Evolutionary conservation across 2,888 invertebrate genomes (phyloP).

Genomic region (Laspeyria flexula): DNA sequence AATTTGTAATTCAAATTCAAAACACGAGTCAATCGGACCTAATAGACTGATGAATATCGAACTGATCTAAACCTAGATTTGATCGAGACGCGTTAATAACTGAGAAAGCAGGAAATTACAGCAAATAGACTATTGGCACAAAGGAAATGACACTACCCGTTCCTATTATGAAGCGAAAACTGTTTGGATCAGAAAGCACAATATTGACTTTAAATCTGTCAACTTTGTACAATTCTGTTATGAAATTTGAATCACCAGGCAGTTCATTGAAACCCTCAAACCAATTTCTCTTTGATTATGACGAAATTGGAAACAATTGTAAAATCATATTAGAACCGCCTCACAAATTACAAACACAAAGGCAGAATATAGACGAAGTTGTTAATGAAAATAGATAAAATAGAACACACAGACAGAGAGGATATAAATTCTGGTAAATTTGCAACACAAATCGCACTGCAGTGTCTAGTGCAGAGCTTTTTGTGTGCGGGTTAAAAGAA

Average conservation of each 20-base stretch:
- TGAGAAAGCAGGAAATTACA: slow-evolving; percentile 66
- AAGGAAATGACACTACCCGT: slow-evolving; percentile 66
- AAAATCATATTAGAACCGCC: slow-evolving; percentile 15
- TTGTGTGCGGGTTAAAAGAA: slow-evolving; percentile 81
- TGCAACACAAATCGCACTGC: slow-evolving; percentile 85
- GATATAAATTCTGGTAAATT: slow-evolving; percentile 67
- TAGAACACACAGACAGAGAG: slow-evolving; percentile 30
- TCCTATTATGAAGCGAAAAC: slow-evolving; percentile 48
- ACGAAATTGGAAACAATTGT: slow-evolving; percentile 24
- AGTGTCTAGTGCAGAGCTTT: slow-evolving; percentile 85
- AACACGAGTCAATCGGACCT: slow-evolving; percentile 21
- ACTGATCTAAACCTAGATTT: slow-evolving; percentile 51
- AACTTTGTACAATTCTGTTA: slow-evolving; percentile 21
- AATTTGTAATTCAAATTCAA: slow-evolving; percentile 43
- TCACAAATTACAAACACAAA: slow-evolving; percentile 20
- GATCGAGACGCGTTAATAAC: slow-evolving; percentile 54
- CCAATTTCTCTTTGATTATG: slow-evolving; percentile 22
- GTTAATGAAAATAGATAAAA: slow-evolving; percentile 32
- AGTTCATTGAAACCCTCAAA: slow-evolving; percentile 19
- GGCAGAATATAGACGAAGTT: slow-evolving; percentile 4
- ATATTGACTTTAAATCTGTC: slow-evolving; percentile 17
- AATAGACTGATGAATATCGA: slow-evolving; percentile 24
- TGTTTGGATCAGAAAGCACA: slow-evolving; percentile 31
- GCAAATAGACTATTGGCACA: slow-evolving; percentile 69
- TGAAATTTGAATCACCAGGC: slow-evolving; percentile 14